phyloP scores from a whole-genome alignment of 2,797 vertebrate genomes.

The Eremophila alpestris region DNA sequence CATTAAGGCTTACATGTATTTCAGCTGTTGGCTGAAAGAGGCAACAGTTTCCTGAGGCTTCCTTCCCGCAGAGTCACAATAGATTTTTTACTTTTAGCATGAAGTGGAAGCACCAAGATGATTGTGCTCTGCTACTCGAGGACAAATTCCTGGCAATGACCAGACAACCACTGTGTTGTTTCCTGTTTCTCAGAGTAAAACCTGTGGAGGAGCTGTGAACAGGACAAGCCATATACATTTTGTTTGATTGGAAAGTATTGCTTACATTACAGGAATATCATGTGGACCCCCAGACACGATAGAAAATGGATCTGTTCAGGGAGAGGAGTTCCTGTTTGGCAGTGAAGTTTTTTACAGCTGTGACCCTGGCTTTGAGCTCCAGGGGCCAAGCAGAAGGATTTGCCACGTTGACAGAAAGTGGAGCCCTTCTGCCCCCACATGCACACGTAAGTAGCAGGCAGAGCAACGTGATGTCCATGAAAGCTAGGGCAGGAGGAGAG shows the following conservation, averaged over 20 bases:
- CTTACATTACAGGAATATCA: slow-evolving; percentile 41
- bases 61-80: neutral
- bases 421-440: slow-evolving; percentile 50
- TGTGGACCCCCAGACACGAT: slow-evolving; percentile 55
- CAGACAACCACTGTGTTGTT: neutral
- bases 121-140: neutral
- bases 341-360: slow-evolving; percentile 69
- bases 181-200: neutral
- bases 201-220: neutral
- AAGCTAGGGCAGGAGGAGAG: neutral
- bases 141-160: neutral
- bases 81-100: neutral
- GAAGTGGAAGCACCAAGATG: neutral
- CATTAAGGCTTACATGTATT: neutral
- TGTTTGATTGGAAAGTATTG: neutral
- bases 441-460: slow-evolving; percentile 54
- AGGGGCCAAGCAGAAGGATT: slow-evolving; percentile 64
- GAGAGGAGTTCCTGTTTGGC: slow-evolving; percentile 55
- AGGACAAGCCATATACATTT: neutral
- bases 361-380: slow-evolving; percentile 66
- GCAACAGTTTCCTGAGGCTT: neutral
- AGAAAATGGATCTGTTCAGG: slow-evolving; percentile 60
- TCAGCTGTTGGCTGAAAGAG: neutral
- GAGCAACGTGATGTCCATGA: neutral
- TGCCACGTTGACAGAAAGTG: slow-evolving; percentile 71